Evolutionary conservation across 1,140 invertebrate genomes (phyloP).

Genomic region (Trichogramma pretiosum): DNA sequence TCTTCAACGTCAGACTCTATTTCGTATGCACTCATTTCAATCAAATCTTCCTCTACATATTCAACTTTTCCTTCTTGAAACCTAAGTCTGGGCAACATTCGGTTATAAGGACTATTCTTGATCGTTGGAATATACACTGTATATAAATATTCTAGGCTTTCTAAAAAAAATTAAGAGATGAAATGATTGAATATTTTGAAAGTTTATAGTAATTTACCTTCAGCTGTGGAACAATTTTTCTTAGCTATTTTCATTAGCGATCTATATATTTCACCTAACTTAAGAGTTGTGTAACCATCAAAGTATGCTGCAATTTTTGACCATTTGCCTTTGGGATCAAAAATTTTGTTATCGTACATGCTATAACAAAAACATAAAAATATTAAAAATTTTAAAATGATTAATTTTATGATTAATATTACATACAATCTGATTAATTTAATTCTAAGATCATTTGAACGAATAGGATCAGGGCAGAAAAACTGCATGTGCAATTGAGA

Average conservation of each 20-base stretch:
- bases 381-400: conserved; percentile 2
- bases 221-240: no score
- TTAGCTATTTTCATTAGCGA: conserved; percentile 6
- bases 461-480: conserved; percentile 28
- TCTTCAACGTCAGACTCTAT: no score
- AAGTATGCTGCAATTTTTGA: conserved; percentile 23
- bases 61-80: conserved; percentile 20
- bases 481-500: conserved; percentile 33
- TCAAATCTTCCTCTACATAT: conserved; percentile 13
- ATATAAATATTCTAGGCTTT: conserved; percentile 23
- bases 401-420: conserved; percentile 5
- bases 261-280: conserved; percentile 22
- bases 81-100: conserved; percentile 25
- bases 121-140: conserved; percentile 21
- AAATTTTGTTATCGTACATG: conserved; percentile 25
- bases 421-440: conserved; percentile 37
- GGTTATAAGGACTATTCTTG: conserved; percentile 13
- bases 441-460: conserved; percentile 32
- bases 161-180: conserved; percentile 21
- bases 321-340: conserved; percentile 25
- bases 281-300: conserved; percentile 27
- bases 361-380: conserved; percentile 20
- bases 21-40: neutral
- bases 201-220: neutral
- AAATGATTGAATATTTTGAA: neutral